Base-by-base conservation (phyloP, 1,140 invertebrate species). In the Drosophila arizonae region DNA sequence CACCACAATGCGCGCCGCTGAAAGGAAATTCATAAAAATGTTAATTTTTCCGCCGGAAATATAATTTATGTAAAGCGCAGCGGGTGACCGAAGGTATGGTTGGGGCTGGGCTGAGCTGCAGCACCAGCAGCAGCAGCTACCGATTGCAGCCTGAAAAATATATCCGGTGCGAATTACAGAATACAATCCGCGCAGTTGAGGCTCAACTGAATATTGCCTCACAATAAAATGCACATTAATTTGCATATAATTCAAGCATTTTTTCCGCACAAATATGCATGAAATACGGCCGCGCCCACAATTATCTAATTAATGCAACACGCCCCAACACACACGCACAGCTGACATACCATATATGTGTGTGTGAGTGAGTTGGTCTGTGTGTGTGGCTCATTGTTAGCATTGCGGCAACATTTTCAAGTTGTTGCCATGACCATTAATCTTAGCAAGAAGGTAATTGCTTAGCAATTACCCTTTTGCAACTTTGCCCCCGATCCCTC, bases 11-110 rank as follows among this genome's bases (percentile, higher is more conserved):
- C 84, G 68, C 76, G 80, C 62, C 74, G 74, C 72, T 88, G 85
- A 88, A 88, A 88, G 84, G 84, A 88, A 88, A 88, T 88, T 88
- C 84, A 88, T 88, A 88, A 88, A 88, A 88, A 88, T 88, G 84
- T 88, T 88, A 88, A 88, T 88, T 88, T 88, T 88, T 88, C 84
- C 84, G 84, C 71, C 84, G 84, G 84, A 88, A 88, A 88, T 88
- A 88, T 88, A 88, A 88, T 88, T 88, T 88, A 88, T 88, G 84
- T 88, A 88, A 88, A 88, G 79, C 84, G 85, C 81, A 85, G 82
- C 72, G 84, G 85, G 84, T 81, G 76, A 87, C 74, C 74, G 63
- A 65, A 73, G 63, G 77, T 81, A 63, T 63, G 65, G 69, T 43
- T 56, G 54, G 63, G 45, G 45, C 52, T 51, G 28, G 26, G 41